These are phyloP conservation scores for Rhagologus leucostigma DNA, from an alignment of 2,113 vertebrate species.

Conservation along the genomic window DNA sequence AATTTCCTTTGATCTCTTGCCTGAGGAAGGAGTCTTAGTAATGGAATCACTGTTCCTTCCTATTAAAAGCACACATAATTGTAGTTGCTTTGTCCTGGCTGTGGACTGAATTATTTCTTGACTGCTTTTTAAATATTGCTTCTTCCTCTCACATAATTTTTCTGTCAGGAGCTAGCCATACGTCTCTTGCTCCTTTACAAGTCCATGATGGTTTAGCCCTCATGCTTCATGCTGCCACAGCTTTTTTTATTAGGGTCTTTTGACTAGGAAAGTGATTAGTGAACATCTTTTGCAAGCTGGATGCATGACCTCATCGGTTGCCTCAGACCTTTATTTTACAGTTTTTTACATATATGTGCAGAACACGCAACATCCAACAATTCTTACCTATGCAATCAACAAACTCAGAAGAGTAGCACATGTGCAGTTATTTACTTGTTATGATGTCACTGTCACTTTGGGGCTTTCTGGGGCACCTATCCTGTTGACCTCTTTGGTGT, in stretches of 20 bases:
- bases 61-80: neutral
- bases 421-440: neutral
- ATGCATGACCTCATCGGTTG: neutral
- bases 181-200: neutral
- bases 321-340: neutral
- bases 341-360: neutral
- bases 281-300: neutral
- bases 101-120: neutral
- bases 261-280: neutral
- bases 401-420: neutral
- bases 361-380: neutral
- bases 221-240: neutral
- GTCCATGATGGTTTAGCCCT: neutral
- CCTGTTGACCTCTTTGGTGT: neutral
- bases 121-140: neutral
- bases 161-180: neutral
- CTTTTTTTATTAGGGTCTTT: neutral
- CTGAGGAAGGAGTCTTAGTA: constrained; percentile 46
- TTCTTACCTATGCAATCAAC: neutral
- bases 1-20: constrained; percentile 54
- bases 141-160: neutral
- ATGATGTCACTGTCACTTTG: neutral
- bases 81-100: neutral
- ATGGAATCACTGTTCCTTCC: constrained; percentile 7
- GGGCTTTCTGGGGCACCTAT: neutral